Evolutionary conservation across 2,113 vertebrate genomes (phyloP), one percentile per base, ranked within the genome.

Genomic region (Oncorhynchus mykiss): DNA sequence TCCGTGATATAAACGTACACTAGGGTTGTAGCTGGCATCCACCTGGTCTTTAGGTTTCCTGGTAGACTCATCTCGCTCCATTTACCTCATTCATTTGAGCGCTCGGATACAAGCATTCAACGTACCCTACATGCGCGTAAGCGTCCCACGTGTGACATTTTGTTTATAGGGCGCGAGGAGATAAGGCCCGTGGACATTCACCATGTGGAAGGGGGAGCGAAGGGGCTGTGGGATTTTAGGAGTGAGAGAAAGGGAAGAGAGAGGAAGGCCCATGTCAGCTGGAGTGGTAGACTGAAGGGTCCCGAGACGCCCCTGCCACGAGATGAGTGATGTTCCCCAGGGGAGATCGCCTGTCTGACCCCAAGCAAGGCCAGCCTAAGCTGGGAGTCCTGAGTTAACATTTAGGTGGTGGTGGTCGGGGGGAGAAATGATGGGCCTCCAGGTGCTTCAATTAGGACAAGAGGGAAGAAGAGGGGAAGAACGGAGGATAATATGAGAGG

Each of bases 291-390:
- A 74, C 11, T 8, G 57, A 62, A 12, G 71, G 29, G 31, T 67
- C 65, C 65, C 65, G 16, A 14, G 65, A 75, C 6, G 6, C 67
- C 67, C 18, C 31, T 39, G 67, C 67, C 67, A 16, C 18, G 8
- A 67, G 65, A 3, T 68, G 67, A 68, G 67, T 22, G 67, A 68
- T 68, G 67, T 34, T 68, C 16, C 25, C 67, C 67, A 34, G 18
- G 31, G 2, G 29, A n/a, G 14, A 68, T 18, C 0, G 6, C 3
- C 18, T 18, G 67, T 34, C 67, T 68, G 39, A 62, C 6, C 59
- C 59, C 18, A 22, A 22, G 18, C 16, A 22, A 8, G 59, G 20
- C n/a, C 59, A 22, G 5, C 59, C 18, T 8, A 62, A 22, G 59
- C 59, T 2, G 59, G 59, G 59, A 9, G 13, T 62, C 16, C 59